Evolutionary conservation across 2,888 invertebrate genomes (phyloP), one percentile per base, ranked within the genome.

Genomic region (Gandaritis pyraliata): DNA sequence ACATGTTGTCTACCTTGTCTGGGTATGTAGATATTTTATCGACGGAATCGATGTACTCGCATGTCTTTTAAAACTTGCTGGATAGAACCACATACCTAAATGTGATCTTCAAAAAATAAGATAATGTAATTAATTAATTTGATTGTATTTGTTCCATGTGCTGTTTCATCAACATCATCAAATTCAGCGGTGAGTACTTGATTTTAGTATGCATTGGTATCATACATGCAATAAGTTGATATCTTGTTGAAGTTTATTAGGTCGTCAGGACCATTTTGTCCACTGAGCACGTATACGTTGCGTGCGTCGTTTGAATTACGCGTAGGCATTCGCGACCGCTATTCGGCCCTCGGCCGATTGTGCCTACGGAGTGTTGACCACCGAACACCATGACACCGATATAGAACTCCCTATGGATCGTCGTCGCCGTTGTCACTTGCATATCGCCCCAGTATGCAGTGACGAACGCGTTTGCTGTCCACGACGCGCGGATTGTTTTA

Each of bases 281-380:
- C 74, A 75, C 78, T 74, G 81, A 72, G 76, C 91, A 90, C 90
- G 90, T 90, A 89, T 82, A 77, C 73, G 73, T 76, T 78, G 78
- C 81, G 82, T 83, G 83, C 80, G 82, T 84, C 77, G 86, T 86
- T 86, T 83, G 87, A 88, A 89, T 90, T 90, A 91, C 90, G 90
- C 90, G 87, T 80, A 86, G 91, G 92, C 89, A 91, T 92, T 88
- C 73, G 90, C 85, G 86, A 88, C 92, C 92, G 92, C 92, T 92
- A 92, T 86, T 86, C 83, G 88, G 88, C 84, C 88, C 88, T 85
- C 80, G 73, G 72, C 78, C 72, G 76, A 70, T 53, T 72, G 72
- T 72, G 71, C 72, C 66, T 64, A 45, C 49, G 33, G 46, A 58
- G 56, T 60, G 55, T 51, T 68, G 72, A 76, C 79, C 82, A 81